These are phyloP conservation scores for Acromyrmex charruanus DNA, from an alignment of 1,140 invertebrate genomes.

Conservation along the genomic window DNA sequence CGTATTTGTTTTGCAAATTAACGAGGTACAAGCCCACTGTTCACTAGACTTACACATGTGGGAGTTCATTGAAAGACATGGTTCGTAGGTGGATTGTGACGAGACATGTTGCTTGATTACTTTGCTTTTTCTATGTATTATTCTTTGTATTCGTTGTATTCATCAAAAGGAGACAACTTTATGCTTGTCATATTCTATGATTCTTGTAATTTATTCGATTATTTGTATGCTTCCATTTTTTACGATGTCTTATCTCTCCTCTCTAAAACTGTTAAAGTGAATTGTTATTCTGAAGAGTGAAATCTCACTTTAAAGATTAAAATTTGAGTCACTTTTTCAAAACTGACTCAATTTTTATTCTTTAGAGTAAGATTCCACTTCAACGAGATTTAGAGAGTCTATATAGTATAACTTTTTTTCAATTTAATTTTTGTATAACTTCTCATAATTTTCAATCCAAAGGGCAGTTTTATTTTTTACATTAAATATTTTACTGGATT, in stretches of 20 bases:
- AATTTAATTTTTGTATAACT: neutral
- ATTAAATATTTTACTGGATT: neutral
- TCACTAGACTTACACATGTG: neutral
- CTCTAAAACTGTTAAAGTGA: neutral
- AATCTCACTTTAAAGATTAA: too few species aligned
- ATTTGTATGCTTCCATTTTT: neutral
- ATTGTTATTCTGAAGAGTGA: too few species aligned
- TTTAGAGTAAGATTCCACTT: too few species aligned
- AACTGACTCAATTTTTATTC: neutral
- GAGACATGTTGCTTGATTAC: neutral
- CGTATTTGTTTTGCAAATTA: constrained; percentile 54
- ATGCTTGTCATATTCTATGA: neutral
- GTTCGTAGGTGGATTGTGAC: constrained; percentile 20
- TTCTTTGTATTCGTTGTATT: neutral
- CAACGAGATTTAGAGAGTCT: neutral
- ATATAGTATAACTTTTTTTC: neutral
- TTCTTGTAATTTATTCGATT: neutral
- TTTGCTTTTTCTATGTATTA: constrained; percentile 1
- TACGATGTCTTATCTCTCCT: neutral
- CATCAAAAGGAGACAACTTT: neutral
- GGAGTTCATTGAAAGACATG: neutral
- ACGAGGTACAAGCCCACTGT: constrained; percentile 1
- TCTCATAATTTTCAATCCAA: neutral
- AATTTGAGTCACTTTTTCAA: neutral
- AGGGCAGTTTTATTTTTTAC: neutral